Percentiles rank a stretch among this genome's conserved stretches.
Conservation (phyloP, 2,888 invertebrate species). For the Therioaphis trifolii region DNA sequence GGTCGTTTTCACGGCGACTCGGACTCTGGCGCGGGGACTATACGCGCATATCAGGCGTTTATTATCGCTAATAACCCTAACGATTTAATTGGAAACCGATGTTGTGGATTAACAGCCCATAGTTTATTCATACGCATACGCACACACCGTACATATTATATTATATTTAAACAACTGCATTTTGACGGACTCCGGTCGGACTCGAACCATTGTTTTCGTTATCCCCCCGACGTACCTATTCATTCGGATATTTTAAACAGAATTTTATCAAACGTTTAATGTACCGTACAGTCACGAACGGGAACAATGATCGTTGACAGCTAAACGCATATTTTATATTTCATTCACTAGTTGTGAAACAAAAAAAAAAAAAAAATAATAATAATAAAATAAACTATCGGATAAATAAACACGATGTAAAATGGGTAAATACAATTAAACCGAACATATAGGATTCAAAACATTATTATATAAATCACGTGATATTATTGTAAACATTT, state of each 20-base stretch:
- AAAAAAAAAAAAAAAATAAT: neutral
- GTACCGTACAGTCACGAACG: too few relatives aligned
- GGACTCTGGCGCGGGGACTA: neutral
- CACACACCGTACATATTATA: neutral
- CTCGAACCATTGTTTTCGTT: too few relatives aligned
- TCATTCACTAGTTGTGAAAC: neutral
- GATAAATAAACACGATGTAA: too few relatives aligned
- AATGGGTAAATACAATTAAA: too few relatives aligned
- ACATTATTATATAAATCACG: conserved; percentile 18
- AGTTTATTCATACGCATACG: neutral
- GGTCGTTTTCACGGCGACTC: neutral
- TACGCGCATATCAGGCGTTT: neutral
- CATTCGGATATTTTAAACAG: too few relatives aligned
- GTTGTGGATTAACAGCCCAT: neutral
- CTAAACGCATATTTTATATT: too few relatives aligned
- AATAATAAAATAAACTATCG: too few relatives aligned
- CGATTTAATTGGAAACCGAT: conserved; percentile 20
- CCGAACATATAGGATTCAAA: neutral
- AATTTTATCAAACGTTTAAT: too few relatives aligned
- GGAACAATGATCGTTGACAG: too few relatives aligned
- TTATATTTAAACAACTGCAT: neutral
- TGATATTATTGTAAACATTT: conserved; percentile 25
- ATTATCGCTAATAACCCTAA: neutral
- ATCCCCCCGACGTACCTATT: too few relatives aligned
- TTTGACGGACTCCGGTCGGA: neutral